phyloP scores from a whole-genome alignment of 92 coral and sea anemone genomes.

The Phenganax marumi region DNA sequence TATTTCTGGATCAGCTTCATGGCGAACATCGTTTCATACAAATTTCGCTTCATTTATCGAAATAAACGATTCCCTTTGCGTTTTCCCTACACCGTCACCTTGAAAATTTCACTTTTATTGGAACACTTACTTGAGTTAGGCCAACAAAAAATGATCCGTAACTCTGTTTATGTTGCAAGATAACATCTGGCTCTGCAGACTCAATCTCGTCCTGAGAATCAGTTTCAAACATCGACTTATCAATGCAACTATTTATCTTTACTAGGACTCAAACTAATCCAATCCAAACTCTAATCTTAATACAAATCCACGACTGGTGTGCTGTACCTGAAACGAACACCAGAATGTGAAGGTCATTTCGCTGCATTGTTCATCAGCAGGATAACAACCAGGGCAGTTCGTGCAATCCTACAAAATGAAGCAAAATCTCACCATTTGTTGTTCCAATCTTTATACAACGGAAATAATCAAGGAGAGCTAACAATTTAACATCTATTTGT shows the following conservation, averaged over 20 bases:
- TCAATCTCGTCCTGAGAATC: conserved; percentile 71
- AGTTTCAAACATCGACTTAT: background rate
- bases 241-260: too few relatives aligned
- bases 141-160: conserved; percentile 76
- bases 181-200: conserved; percentile 65
- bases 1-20: too few relatives aligned
- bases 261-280: too few relatives aligned
- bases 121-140: conserved; percentile 66
- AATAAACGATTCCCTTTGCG: too few relatives aligned
- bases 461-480: background rate
- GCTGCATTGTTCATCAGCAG: conserved; percentile 93
- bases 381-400: conserved; percentile 92
- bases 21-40: too few relatives aligned
- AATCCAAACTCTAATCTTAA: background rate
- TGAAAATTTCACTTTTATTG: background rate
- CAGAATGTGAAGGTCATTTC: conserved; percentile 96
- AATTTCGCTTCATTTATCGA: too few relatives aligned
- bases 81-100: too few relatives aligned
- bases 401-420: conserved; percentile 71
- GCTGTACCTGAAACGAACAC: conserved; percentile 79
- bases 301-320: background rate
- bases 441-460: background rate
- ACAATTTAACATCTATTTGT: background rate
- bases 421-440: background rate
- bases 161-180: conserved; percentile 63